Evolutionary conservation across 1,140 invertebrate genomes (phyloP).

Genomic region (Pseudomyrmex concolor): DNA sequence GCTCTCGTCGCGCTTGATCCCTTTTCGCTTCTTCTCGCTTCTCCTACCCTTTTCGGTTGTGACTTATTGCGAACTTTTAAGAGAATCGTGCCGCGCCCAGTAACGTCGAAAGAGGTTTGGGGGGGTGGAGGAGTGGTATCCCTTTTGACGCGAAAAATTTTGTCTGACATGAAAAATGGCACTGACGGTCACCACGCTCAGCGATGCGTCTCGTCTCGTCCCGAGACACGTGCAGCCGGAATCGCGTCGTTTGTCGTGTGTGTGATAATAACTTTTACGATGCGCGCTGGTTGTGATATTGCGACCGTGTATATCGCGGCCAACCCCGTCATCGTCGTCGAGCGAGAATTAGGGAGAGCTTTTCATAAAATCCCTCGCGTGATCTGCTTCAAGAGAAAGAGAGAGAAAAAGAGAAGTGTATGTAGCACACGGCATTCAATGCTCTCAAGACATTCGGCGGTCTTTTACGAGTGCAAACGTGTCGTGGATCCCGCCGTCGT

Average conservation of each 20-base stretch:
- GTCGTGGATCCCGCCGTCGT: background rate
- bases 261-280: conserved; percentile 72
- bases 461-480: conserved; percentile 44
- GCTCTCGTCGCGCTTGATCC: conserved; percentile 17
- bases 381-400: conserved; percentile 52
- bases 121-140: background rate
- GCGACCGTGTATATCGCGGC: conserved; percentile 26
- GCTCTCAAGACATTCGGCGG: conserved; percentile 38
- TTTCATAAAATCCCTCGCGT: conserved; percentile 62
- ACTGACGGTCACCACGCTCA: background rate
- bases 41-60: conserved; percentile 34
- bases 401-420: no score
- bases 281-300: conserved; percentile 60
- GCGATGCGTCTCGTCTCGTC: conserved; percentile 14
- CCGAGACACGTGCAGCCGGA: conserved; percentile 34
- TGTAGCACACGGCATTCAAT: conserved; percentile 30
- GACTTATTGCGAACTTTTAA: conserved; percentile 74
- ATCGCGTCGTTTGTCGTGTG: conserved; percentile 59
- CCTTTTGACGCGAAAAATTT: conserved; percentile 47
- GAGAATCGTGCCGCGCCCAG: conserved; percentile 18
- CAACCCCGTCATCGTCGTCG: conserved; percentile 17
- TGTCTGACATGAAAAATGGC: conserved; percentile 61
- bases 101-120: background rate
- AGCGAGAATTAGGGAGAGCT: conserved; percentile 50
- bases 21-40: conserved; percentile 41